Evolutionary conservation across 2,797 vertebrate species (phyloP), one percentile per base, ranked within the genome.

Genomic region (Enteromius radiatus): DNA sequence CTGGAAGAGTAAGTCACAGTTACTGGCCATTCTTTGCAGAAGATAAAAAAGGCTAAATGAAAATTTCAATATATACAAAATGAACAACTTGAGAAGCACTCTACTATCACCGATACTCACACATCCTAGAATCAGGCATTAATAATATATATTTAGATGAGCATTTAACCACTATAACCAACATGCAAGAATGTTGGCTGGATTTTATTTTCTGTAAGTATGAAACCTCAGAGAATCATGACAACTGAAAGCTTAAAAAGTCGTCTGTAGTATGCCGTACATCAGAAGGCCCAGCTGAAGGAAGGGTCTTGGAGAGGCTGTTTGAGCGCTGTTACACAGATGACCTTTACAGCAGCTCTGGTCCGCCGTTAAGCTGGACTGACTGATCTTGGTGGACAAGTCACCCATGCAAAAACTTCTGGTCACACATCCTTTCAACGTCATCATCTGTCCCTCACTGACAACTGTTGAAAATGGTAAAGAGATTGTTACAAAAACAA

Each of bases 401-500:
- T 83, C 64, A 8, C 77, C 81, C 5, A 9, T 41, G 49, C 85
- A 86, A 15, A 86, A 81, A 59, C 78, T 85, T 64, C 17, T 41
- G 19, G 85, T 86, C 14, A 84, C 87, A 47, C 85, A 88, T 52
- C 87, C 87, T 69, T 31, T 85, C 81, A 88, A 61, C 33, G 19
- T 81, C 43, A 63, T 73, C 11, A 2, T 82, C 75, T 82, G 36
- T 8, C 71, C 75, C 10, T 73, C 79, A 26, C 47, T 52, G 10
- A 15, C 43, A 5, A 85, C 86, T 87, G 81, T 70, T 45, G 69
- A 70, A 36, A 78, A 56, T 23, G 9, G 4, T 0, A n/a, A 23
- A 56, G 54, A 54, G 21, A 3, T 23, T 68, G 17, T 28, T 23
- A 54, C 26, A 12, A n/a, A 47, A n/a, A 68, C 28, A 17, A 1